Percentiles rank a stretch among this genome's conserved stretches.
These are phyloP conservation scores for Tridacna crocea DNA, from an alignment of 2,888 invertebrate genomes.

Conservation along the genomic window DNA sequence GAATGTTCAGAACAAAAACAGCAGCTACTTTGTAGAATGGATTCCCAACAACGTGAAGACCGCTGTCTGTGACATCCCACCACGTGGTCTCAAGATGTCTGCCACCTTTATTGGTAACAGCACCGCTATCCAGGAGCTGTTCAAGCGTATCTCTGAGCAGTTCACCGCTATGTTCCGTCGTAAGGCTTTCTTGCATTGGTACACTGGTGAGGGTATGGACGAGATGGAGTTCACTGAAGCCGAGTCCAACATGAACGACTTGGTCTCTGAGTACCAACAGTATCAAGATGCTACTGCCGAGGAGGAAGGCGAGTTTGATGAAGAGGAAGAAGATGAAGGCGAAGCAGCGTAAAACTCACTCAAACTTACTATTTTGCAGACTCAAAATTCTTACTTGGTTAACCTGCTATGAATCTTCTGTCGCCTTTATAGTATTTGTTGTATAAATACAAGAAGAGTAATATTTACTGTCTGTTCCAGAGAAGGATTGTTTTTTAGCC, in stretches of 20 bases:
- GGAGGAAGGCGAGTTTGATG: conserved; percentile 66
- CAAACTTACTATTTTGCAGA: no score
- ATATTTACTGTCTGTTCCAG: no score
- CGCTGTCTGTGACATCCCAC: conserved; percentile 96
- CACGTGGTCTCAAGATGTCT: conserved; percentile 93
- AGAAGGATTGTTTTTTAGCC: no score
- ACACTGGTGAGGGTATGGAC: conserved; percentile 98
- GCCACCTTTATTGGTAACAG: conserved; percentile 83
- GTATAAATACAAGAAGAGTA: no score
- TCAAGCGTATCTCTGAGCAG: conserved; percentile 81
- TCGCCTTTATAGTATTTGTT: no score
- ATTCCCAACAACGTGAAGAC: conserved; percentile 96
- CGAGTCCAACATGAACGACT: conserved; percentile 95
- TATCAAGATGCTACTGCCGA: conserved; percentile 87
- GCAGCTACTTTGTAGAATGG: conserved; percentile 93
- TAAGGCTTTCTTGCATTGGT: conserved; percentile 99
- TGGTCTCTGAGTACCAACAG: conserved; percentile 84
- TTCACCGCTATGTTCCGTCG: conserved; percentile 97
- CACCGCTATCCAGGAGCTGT: conserved; percentile 82
- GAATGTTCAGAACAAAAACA: conserved; percentile 97
- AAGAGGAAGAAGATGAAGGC: conserved; percentile 36
- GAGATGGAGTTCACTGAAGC: conserved; percentile 94
- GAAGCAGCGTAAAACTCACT: background rate
- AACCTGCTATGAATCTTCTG: no score
- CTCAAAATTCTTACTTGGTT: no score